Percentiles rank a stretch among this genome's conserved stretches.
Evolutionary conservation across 1,140 invertebrate genomes (phyloP).

Genomic region (Leptonema lineaticorne): DNA sequence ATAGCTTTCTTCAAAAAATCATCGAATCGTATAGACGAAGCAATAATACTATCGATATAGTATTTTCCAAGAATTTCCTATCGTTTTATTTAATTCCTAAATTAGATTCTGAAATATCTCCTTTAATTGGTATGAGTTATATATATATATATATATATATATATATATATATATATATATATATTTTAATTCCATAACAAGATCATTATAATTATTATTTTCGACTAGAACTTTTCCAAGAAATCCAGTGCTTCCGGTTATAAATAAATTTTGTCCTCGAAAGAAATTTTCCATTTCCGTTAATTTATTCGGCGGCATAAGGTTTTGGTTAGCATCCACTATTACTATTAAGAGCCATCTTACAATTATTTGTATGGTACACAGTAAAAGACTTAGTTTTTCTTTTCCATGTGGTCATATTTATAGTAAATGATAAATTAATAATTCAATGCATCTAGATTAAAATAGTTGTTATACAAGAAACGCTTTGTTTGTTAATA

Average conservation of each 20-base stretch:
- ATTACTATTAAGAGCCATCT: too few relatives aligned
- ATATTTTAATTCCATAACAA: too few relatives aligned
- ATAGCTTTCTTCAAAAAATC: slow-evolving; percentile 65
- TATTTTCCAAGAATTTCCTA: slow-evolving; percentile 45
- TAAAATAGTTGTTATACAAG: too few relatives aligned
- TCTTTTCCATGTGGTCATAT: too few relatives aligned
- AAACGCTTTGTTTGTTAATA: too few relatives aligned
- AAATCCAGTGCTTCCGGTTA: slow-evolving; percentile 81
- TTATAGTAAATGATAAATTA: too few relatives aligned
- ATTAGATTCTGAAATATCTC: slow-evolving; percentile 58
- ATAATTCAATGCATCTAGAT: too few relatives aligned
- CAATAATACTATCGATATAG: slow-evolving; percentile 33
- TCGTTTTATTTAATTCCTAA: slow-evolving; percentile 27
- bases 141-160: slow-evolving; percentile 36
- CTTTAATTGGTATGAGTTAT: slow-evolving; percentile 60
- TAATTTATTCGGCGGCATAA: slow-evolving; percentile 29
- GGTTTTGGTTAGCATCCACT: too few relatives aligned
- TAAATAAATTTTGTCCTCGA: slow-evolving; percentile 68
- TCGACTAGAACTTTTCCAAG: slow-evolving; percentile 77
- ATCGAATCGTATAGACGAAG: slow-evolving; percentile 63
- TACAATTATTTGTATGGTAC: too few relatives aligned
- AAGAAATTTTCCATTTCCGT: slow-evolving; percentile 67
- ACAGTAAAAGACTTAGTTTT: too few relatives aligned
- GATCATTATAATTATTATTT: slow-evolving; percentile 55
- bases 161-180: too few relatives aligned